Base-by-base conservation (phyloP, 1,140 invertebrate genomes). In the Wiebesia pumilae region DNA sequence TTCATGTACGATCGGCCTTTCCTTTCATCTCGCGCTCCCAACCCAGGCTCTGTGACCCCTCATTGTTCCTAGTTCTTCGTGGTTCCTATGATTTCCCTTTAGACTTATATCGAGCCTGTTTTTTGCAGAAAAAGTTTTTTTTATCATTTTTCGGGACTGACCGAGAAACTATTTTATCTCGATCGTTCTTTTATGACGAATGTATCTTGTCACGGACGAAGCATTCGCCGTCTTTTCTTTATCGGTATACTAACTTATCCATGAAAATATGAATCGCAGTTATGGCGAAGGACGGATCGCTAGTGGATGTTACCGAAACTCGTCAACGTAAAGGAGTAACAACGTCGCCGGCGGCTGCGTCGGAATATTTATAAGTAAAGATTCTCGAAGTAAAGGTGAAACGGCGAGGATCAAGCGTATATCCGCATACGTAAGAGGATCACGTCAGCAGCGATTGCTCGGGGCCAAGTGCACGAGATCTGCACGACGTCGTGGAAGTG, bases 401-500 rank as follows among this genome's bases (percentile, higher is more conserved):
- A 24, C 27, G 38, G 7, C 19, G 0, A 75, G 16, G 21, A 81
- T 58, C 71, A 43, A 81, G 58, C 75, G 80, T 78, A 47, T 47
- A 58, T 67, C 24, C 1, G 33, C n/a, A 35, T 35, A 77, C 4
- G 30, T 54, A 35, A 43, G 62, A 81, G 80, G 51, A 81, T 67
- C 35, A 33, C 35, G 38, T 47, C 9, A 73, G 30, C 27, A 43
- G 38, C 54, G 71, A 30, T 43, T 51, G 80, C 51, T 81, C 54
- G 77, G 58, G 51, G 80, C 69, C 79, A 65, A 65, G 71, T 67
- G 51, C 19, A 65, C 71, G 51, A 35, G 30, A 24, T 69, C 12
- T 10, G 27, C 62, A 9, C 24, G 47, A 30, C 58, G 27, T 47
- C 30, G 51, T 30, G 27, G 40, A 81, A 58, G 51, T 67, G 71